These are phyloP conservation scores for Masnerella sp. DNA, from an alignment of 2,888 invertebrate species.

Conservation along the genomic window DNA sequence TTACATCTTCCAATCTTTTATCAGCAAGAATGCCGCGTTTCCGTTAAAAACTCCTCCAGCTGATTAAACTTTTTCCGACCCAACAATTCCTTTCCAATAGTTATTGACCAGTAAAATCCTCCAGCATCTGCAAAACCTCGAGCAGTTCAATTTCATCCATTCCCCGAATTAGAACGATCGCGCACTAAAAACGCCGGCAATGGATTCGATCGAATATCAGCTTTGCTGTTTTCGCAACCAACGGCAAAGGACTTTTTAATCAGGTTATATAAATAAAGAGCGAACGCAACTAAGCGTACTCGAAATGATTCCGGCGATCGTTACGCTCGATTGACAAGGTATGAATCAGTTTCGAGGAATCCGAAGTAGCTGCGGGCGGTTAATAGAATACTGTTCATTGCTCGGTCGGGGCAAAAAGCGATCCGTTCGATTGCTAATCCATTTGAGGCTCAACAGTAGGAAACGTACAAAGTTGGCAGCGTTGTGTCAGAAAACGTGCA, in stretches of 20 bases:
- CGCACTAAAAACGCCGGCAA: too few relatives aligned
- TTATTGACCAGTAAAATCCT: too few relatives aligned
- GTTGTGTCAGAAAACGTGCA: slow-evolving; percentile 46
- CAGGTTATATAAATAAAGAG: slow-evolving; percentile 25
- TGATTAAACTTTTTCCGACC: too few relatives aligned
- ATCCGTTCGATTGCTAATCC: slow-evolving; percentile 63
- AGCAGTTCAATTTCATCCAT: too few relatives aligned
- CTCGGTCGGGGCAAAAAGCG: slow-evolving; percentile 34
- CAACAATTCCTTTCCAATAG: too few relatives aligned
- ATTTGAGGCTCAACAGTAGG: slow-evolving; percentile 63
- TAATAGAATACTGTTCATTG: slow-evolving; percentile 51
- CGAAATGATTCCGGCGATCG: slow-evolving; percentile 28
- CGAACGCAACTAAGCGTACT: slow-evolving; percentile 34
- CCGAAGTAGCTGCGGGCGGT: slow-evolving; percentile 42
- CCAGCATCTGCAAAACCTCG: too few relatives aligned
- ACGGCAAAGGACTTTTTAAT: slow-evolving; percentile 31
- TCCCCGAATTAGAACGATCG: too few relatives aligned
- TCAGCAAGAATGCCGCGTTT: too few relatives aligned
- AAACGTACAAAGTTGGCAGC: slow-evolving; percentile 43
- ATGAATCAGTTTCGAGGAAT: slow-evolving; percentile 53
- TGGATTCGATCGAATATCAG: too few relatives aligned
- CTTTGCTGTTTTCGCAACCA: slow-evolving; percentile 1
- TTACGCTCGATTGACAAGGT: slow-evolving; percentile 52
- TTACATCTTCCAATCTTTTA: too few relatives aligned
- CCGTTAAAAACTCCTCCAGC: too few relatives aligned